phyloP scores from a whole-genome alignment of 2,888 invertebrate species.

The Sarcophaga subvicina region DNA sequence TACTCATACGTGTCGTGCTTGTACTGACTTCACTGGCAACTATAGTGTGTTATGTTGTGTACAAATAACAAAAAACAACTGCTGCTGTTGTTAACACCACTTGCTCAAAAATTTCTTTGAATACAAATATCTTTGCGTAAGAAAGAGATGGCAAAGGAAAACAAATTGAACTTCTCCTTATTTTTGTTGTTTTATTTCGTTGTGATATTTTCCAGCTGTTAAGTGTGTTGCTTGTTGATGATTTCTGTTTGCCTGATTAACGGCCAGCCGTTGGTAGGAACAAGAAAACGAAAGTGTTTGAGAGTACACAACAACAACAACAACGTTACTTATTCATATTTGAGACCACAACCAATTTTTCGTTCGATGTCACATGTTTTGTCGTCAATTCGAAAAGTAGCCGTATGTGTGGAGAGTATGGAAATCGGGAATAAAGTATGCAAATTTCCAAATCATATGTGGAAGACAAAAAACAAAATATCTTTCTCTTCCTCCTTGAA shows the following conservation, averaged over 20 bases:
- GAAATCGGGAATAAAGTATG: constrained; percentile 37
- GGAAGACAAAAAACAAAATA: neutral
- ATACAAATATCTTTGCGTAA: neutral
- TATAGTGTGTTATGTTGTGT: too few species aligned
- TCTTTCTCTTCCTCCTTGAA: neutral
- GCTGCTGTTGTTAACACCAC: neutral
- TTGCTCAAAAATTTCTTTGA: neutral
- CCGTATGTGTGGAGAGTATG: constrained; percentile 58
- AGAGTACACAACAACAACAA: constrained; percentile 64
- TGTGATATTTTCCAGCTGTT: constrained; percentile 34
- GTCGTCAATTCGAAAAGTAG: constrained; percentile 60
- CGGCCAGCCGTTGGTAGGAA: constrained; percentile 82
- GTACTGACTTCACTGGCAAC: too few species aligned
- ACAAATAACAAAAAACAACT: too few species aligned
- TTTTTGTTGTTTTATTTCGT: neutral
- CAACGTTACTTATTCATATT: neutral
- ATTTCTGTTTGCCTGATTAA: constrained; percentile 79
- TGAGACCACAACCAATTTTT: constrained; percentile 39
- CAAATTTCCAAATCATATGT: constrained; percentile 44
- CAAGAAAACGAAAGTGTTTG: constrained; percentile 82
- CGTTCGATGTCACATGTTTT: constrained; percentile 48
- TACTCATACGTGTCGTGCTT: too few species aligned
- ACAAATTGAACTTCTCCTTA: constrained; percentile 10
- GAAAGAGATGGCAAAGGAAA: neutral
- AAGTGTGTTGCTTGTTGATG: constrained; percentile 22